phyloP scores from a whole-genome alignment of 2,113 vertebrate genomes.

The Nyctereutes procyonoides region DNA sequence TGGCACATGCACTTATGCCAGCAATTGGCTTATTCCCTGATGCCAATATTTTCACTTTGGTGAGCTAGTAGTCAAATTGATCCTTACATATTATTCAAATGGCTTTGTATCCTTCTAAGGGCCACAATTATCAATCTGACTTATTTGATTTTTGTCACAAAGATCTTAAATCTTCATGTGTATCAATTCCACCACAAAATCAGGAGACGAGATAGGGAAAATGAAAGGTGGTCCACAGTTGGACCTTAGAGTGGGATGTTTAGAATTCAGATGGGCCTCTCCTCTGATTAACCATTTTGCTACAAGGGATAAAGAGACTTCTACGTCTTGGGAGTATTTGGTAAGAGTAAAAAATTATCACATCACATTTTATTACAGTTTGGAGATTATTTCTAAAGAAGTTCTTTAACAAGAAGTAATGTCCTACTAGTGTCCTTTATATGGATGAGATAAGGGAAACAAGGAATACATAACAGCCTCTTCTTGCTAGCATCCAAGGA shows the following conservation, averaged over 20 bases:
- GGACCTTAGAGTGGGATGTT: not conserved
- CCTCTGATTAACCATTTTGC: not conserved
- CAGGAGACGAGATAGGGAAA: not conserved
- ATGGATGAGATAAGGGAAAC: not conserved
- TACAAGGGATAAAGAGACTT: not conserved
- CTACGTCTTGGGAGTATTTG: not conserved
- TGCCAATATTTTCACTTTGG: not conserved
- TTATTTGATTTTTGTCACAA: constrained; percentile 36
- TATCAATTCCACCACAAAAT: not conserved
- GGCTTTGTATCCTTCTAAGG: not conserved
- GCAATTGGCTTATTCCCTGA: not conserved
- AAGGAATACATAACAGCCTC: not conserved
- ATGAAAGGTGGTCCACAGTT: not conserved
- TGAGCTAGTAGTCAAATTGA: not conserved
- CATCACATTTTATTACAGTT: not conserved
- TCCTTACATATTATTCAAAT: constrained; percentile 22
- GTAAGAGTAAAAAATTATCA: not conserved
- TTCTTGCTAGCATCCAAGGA: not conserved
- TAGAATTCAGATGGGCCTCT: not conserved
- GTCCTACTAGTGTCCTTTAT: not conserved
- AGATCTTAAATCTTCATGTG: not conserved
- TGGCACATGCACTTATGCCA: not conserved
- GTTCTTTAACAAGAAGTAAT: not conserved
- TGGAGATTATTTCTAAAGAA: not conserved
- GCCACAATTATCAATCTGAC: not conserved